phyloP scores from a whole-genome alignment of 2,888 invertebrate species.

The Orthosia cruda region DNA sequence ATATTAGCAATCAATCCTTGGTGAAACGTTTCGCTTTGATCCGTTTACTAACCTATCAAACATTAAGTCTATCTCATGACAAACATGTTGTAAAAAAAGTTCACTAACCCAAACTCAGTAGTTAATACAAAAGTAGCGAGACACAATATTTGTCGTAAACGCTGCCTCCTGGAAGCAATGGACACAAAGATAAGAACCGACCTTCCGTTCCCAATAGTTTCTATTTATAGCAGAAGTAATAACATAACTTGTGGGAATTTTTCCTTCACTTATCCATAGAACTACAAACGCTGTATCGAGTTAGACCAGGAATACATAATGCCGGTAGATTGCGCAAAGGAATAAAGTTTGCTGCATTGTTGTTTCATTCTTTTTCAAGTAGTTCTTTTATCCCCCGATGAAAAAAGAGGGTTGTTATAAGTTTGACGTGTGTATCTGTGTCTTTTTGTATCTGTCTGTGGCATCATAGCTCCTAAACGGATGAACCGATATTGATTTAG shows the following conservation, averaged over 20 bases:
- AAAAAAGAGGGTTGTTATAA: no score
- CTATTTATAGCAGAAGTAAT: conserved; percentile 61
- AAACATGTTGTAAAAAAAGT: conserved; percentile 7
- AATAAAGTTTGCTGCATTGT: no score
- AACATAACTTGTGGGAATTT: conserved; percentile 60
- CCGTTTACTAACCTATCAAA: neutral
- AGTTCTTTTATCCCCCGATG: no score
- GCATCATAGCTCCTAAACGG: no score
- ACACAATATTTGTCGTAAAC: conserved; percentile 40
- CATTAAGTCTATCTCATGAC: conserved; percentile 10
- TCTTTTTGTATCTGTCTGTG: no score
- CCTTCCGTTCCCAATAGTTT: conserved; percentile 42
- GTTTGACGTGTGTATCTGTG: no score
- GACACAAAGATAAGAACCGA: conserved; percentile 39
- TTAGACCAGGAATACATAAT: no score
- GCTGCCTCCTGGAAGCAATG: conserved; percentile 47
- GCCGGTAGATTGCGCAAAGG: no score
- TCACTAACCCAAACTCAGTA: conserved; percentile 2
- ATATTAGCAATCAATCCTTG: neutral
- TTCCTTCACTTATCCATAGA: no score
- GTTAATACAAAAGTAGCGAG: conserved; percentile 25
- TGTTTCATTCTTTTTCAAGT: no score
- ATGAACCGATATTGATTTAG: no score
- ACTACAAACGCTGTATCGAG: no score
- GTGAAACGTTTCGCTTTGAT: neutral